These are phyloP conservation scores for Lottia gigantea DNA, from an alignment of 2,888 invertebrate genomes.

Conservation along the genomic window DNA sequence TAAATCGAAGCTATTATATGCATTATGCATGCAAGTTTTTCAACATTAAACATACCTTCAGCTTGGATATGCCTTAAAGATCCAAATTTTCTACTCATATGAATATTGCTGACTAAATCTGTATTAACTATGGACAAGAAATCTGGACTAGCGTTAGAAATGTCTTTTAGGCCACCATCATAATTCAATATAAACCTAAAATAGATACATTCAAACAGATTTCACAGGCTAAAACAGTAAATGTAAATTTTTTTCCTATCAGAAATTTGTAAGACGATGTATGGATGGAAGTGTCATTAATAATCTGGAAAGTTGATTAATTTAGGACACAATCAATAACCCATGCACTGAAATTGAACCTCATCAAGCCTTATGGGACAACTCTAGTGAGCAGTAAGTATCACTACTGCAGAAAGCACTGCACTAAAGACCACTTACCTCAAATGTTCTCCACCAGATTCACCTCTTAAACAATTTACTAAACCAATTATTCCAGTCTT, in stretches of 20 bases:
- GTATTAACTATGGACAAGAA: constrained; percentile 68
- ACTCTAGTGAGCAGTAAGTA: too few relatives aligned
- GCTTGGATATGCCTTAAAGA: constrained; percentile 82
- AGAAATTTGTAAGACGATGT: too few relatives aligned
- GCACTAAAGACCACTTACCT: constrained; percentile 70
- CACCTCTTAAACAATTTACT: constrained; percentile 88
- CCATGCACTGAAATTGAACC: too few relatives aligned
- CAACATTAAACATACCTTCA: constrained; percentile 33
- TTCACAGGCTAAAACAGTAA: too few relatives aligned
- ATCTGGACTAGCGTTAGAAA: constrained; percentile 23
- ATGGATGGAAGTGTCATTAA: too few relatives aligned
- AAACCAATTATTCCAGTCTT: constrained; percentile 86
- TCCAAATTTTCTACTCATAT: constrained; percentile 86
- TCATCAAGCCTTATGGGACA: too few relatives aligned
- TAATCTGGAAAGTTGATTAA: constrained; percentile 51
- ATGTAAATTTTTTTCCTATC: too few relatives aligned
- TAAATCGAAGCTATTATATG: too few relatives aligned
- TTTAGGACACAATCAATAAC: too few relatives aligned
- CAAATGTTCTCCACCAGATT: constrained; percentile 84
- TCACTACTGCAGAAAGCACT: too few relatives aligned
- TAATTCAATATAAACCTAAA: constrained; percentile 71
- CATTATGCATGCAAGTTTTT: background rate
- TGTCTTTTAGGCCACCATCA: constrained; percentile 16
- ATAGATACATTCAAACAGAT: constrained; percentile 60
- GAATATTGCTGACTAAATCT: constrained; percentile 88